Percentiles rank a stretch among this genome's conserved stretches.
phyloP scores from a whole-genome alignment of 1,140 invertebrate genomes.

The Bombus sibiricus region DNA sequence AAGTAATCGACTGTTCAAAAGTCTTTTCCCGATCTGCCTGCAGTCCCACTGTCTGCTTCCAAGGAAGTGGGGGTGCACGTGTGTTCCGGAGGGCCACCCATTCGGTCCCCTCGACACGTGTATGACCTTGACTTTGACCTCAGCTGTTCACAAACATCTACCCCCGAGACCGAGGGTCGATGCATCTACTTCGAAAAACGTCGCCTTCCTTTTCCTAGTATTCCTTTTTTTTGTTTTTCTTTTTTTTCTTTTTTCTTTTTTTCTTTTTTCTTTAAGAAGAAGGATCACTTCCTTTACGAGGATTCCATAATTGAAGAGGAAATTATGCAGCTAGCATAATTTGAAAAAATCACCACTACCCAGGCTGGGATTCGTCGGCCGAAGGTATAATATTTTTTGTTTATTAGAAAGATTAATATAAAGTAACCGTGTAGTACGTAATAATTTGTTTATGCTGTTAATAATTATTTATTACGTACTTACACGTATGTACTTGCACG shows the following conservation, averaged over 20 bases:
- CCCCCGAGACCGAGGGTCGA: not conserved
- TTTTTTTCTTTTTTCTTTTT: accelerated
- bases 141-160: not conserved
- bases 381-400: accelerated
- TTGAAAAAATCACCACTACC: too few relatives aligned
- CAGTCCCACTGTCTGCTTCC: not conserved
- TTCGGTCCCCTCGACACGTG: conserved; percentile 54
- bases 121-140: conserved; percentile 57
- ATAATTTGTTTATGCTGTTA: too few relatives aligned
- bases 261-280: not conserved
- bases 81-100: not conserved
- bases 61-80: conserved; percentile 37
- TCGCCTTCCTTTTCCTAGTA: not conserved
- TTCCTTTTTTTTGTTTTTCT: not conserved
- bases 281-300: not conserved
- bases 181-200: conserved; percentile 7
- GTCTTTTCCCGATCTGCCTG: not conserved
- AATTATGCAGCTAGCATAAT: not conserved
- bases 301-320: not conserved
- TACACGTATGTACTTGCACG: too few relatives aligned
- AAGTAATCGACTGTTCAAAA: not conserved
- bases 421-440: not conserved
- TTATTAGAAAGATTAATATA: not conserved
- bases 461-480: too few relatives aligned
- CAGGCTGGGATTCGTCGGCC: accelerated